phyloP scores from a whole-genome alignment of 2,113 vertebrate species.

The Phalacrocorax aristotelis region DNA sequence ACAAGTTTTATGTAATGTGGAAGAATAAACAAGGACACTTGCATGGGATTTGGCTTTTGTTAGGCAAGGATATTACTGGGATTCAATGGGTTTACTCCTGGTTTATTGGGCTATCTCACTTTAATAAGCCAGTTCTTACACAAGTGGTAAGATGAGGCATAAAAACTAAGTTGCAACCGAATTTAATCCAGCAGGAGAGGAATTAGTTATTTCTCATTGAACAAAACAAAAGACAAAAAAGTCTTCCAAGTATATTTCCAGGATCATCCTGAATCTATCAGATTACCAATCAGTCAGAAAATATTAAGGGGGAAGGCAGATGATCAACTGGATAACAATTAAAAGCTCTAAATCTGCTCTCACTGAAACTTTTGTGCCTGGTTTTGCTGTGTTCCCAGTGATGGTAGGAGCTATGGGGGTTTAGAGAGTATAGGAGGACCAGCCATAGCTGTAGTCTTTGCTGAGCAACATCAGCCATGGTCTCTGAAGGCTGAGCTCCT shows the following conservation, averaged over 20 bases:
- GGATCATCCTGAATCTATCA: constrained; percentile 17
- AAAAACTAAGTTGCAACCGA: constrained; percentile 48
- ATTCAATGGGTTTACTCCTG: constrained; percentile 42
- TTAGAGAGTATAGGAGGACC: neutral
- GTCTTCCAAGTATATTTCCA: neutral
- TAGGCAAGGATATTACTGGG: constrained; percentile 42
- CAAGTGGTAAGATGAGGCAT: constrained; percentile 40
- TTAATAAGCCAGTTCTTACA: constrained; percentile 51
- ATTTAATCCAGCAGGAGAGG: neutral
- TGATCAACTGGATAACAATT: neutral
- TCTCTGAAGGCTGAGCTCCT: neutral
- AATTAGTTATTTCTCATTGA: constrained; percentile 43
- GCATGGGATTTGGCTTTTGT: constrained; percentile 48
- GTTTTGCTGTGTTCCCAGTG: neutral
- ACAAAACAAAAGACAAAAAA: constrained; percentile 20
- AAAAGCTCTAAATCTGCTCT: neutral
- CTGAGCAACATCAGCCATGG: neutral
- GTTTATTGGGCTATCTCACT: constrained; percentile 43
- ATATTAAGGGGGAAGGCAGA: neutral
- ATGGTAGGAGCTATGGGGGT: neutral
- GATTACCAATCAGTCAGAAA: neutral
- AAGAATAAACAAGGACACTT: constrained; percentile 54
- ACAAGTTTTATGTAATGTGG: constrained; percentile 29
- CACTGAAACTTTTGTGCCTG: neutral
- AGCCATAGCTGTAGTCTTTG: neutral